These are phyloP conservation scores for Australoheros scitulus DNA, from an alignment of 2,113 vertebrate species.

Conservation along the genomic window DNA sequence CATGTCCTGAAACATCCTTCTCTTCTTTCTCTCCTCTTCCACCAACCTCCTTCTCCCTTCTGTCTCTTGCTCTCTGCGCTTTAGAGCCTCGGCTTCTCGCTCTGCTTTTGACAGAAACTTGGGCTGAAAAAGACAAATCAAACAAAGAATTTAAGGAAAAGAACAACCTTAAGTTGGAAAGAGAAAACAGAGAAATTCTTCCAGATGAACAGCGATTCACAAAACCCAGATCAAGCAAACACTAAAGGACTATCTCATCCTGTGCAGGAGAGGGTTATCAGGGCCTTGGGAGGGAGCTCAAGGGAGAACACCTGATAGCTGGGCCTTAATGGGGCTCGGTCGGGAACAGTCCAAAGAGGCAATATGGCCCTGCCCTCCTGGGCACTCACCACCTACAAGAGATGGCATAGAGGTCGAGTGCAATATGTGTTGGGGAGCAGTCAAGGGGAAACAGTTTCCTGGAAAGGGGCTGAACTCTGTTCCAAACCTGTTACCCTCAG, in stretches of 20 bases:
- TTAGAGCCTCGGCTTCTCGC: slow-evolving; percentile 91
- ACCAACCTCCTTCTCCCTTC: slow-evolving; percentile 88
- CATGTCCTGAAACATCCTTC: slow-evolving; percentile 93
- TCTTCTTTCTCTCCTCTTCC: slow-evolving; percentile 94
- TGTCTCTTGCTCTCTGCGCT: slow-evolving; percentile 87
- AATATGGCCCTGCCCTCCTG: neutral
- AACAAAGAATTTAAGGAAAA: neutral
- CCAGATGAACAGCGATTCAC: neutral
- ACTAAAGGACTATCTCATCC: neutral
- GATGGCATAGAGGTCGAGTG: neutral
- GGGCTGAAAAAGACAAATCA: slow-evolving; percentile 78
- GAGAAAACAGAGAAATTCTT: neutral
- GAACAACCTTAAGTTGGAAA: neutral
- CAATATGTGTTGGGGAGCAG: neutral
- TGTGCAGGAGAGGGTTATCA: neutral
- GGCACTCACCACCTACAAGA: neutral
- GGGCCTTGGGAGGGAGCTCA: neutral
- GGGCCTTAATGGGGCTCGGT: neutral
- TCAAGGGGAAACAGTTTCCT: neutral
- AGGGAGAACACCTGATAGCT: neutral
- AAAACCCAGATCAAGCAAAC: neutral
- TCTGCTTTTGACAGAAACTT: slow-evolving; percentile 96
- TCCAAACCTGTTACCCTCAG: neutral
- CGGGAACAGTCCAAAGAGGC: neutral
- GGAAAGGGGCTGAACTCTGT: neutral